A percentile compares a stretch with the other conserved stretches of the same genome.
These are phyloP conservation scores for Athrips mouffetella DNA, from an alignment of 2,888 invertebrate genomes.

Conservation along the genomic window DNA sequence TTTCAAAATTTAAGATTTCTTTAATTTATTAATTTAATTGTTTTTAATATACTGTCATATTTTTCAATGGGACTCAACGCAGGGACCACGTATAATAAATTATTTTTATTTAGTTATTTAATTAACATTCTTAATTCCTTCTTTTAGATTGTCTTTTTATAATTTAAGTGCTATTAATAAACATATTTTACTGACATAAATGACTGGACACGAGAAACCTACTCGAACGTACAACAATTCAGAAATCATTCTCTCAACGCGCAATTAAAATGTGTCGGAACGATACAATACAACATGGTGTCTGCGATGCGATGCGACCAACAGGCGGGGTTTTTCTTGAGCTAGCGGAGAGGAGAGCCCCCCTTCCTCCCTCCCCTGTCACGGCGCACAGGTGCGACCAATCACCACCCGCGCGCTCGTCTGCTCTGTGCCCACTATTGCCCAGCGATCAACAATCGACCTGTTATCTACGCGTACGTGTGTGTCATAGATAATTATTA, in stretches of 20 bases:
- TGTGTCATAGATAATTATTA: slow-evolving; percentile 53
- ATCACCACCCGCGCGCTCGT: slow-evolving; percentile 45
- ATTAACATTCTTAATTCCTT: too few relatives aligned
- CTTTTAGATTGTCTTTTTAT: too few relatives aligned
- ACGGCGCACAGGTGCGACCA: slow-evolving; percentile 58
- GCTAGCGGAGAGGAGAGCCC: slow-evolving; percentile 27
- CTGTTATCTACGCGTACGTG: slow-evolving; percentile 42
- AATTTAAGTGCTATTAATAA: too few relatives aligned
- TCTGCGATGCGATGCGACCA: slow-evolving; percentile 19
- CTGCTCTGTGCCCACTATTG: too few relatives aligned
- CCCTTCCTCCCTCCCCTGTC: slow-evolving; percentile 20
- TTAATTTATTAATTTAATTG: too few relatives aligned
- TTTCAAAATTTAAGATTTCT: too few relatives aligned
- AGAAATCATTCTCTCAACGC: slow-evolving; percentile 36
- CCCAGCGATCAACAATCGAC: slow-evolving; percentile 48
- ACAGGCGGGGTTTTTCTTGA: slow-evolving; percentile 50
- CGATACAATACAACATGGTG: slow-evolving; percentile 43
- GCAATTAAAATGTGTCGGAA: slow-evolving; percentile 35
- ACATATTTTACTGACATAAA: too few relatives aligned
- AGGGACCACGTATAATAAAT: too few relatives aligned
- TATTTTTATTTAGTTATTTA: too few relatives aligned
- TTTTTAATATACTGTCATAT: too few relatives aligned
- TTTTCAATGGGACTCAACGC: too few relatives aligned
- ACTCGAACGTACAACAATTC: slow-evolving; percentile 23
- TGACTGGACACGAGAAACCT: too few relatives aligned